Conservation (phyloP, 2,888 invertebrate species). For the Microplitis manilae region DNA sequence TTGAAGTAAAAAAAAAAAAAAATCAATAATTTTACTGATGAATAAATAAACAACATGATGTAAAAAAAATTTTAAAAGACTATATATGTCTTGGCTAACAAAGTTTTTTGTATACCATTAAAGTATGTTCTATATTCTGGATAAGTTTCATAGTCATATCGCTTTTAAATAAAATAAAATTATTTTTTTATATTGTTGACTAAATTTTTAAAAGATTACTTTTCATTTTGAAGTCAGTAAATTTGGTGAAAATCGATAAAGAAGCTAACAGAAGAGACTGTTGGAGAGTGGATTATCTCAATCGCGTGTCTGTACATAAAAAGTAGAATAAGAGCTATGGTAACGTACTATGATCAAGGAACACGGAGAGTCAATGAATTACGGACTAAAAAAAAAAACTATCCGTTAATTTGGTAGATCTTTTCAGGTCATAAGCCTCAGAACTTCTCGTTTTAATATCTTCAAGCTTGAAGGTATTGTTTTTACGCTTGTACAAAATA, state of each 20-base stretch:
- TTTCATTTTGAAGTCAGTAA: background rate
- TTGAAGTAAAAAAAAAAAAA: background rate
- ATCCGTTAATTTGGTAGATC: too few species aligned
- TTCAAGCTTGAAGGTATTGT: too few species aligned
- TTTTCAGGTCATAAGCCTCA: too few species aligned
- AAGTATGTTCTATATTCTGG: background rate
- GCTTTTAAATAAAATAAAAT: background rate
- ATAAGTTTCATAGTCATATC: background rate
- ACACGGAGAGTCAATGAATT: too few species aligned
- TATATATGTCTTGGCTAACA: background rate
- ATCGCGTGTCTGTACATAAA: background rate
- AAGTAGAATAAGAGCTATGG: background rate
- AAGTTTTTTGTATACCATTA: background rate
- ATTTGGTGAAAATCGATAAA: background rate
- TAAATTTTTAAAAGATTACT: background rate
- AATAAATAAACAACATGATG: background rate
- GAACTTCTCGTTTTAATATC: too few species aligned
- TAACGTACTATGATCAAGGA: background rate
- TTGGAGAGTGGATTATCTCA: background rate
- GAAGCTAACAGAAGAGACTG: background rate
- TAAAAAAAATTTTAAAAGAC: background rate
- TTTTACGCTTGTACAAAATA: too few species aligned
- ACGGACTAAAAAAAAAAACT: too few species aligned
- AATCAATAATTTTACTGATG: background rate
- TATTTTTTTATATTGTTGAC: background rate